These are phyloP conservation scores for Neolamprologus longior DNA, from an alignment of 2,113 vertebrate species.

Conservation along the genomic window DNA sequence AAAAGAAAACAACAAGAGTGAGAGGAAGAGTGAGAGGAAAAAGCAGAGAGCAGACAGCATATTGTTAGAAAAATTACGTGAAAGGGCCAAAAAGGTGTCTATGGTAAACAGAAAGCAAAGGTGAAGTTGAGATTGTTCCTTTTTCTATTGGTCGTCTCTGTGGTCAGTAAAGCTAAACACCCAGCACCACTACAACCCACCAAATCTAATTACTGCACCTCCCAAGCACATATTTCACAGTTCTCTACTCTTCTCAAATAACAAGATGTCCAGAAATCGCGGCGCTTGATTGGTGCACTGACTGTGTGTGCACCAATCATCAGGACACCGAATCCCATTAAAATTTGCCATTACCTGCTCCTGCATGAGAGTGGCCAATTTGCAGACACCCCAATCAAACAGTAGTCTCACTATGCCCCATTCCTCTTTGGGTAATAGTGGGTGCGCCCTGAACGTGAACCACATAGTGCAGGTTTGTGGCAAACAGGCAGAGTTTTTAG, in stretches of 20 bases:
- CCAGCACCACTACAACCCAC: neutral
- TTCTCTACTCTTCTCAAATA: neutral
- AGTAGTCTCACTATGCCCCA: neutral
- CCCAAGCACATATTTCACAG: neutral
- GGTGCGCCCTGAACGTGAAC: neutral
- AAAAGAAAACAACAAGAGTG: neutral
- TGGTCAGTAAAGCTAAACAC: neutral
- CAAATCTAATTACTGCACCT: neutral
- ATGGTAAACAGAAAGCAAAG: neutral
- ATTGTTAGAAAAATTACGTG: neutral
- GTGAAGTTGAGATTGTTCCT: neutral
- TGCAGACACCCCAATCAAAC: slow-evolving; percentile 39
- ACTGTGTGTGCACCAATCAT: neutral
- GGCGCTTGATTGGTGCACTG: neutral
- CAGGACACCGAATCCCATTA: neutral
- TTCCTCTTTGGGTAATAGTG: neutral
- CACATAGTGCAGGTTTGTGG: neutral
- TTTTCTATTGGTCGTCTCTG: neutral
- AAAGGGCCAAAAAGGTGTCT: neutral
- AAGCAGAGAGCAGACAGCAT: neutral
- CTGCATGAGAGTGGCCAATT: slow-evolving; percentile 22
- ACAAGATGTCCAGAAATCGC: neutral
- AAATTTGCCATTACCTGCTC: slow-evolving; percentile 24
- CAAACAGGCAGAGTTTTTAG: neutral
- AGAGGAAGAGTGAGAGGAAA: neutral